Base-by-base conservation (phyloP, 2,888 invertebrate species). In the Diloba caeruleocephala region DNA sequence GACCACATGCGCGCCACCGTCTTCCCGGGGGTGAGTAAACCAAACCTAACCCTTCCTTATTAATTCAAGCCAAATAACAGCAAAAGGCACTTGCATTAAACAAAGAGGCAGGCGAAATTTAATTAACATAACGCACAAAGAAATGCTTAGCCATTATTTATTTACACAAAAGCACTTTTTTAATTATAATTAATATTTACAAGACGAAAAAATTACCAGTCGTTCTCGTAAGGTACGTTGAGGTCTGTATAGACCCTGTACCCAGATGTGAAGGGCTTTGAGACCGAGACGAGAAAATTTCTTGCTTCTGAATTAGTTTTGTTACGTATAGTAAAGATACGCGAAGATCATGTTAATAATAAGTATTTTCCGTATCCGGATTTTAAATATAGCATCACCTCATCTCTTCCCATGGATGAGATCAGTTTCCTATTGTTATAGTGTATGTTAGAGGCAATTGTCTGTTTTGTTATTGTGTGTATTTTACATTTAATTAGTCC, bases 181-280 rank as follows among this genome's bases (percentile, higher is more conserved):
- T 89, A 88, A 90, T 92, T 90, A 89, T 87, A 90, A 93, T 90
- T 91, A 90, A 91, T 91, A 89, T 92, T 90, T 87, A 88, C 86
- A 87, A 88, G 85, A 81, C 73, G 76, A 71, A 80, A 81, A 79
- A 82, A 82, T 79, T 79, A 71, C 67, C 49, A 10, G 39, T 5
- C 19, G 14, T 43, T 45, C 51, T 56, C 56, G 34, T 54, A 51
- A 59, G 25, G 39, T 45, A 25, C 23, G 32, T 32, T 66, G 62
- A 76, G 75, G 61, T 69, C 67, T 72, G 65, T 67, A 58, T 70
- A 69, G 51, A 50, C 49, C 60, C 56, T 28, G 57, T 66, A 71
- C 71, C 57, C 57, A 51, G 69, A 23, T 37, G 21, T 19, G n/a
- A 1, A 2, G 8, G 4, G 10, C 25, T 33, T 9, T 5, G 1